phyloP scores from a whole-genome alignment of 2,797 vertebrate species.

The Crax fasciolata region DNA sequence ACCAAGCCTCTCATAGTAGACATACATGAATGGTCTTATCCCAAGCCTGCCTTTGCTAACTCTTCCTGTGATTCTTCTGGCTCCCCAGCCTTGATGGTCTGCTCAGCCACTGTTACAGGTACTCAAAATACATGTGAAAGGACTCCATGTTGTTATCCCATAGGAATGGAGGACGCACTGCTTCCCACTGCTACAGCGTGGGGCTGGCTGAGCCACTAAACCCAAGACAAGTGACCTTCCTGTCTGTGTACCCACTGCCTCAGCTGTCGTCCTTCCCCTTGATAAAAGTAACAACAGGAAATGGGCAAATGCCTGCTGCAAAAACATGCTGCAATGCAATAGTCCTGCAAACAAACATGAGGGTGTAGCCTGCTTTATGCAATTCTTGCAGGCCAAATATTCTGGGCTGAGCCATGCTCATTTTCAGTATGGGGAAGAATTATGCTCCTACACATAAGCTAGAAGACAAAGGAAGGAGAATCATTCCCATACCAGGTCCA shows the following conservation, averaged over 20 bases:
- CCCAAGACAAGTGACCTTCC: accelerated
- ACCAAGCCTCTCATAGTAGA: neutral
- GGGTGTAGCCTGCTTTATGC: neutral
- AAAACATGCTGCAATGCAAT: neutral
- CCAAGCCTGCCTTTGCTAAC: neutral
- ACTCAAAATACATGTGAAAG: accelerated
- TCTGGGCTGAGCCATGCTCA: neutral
- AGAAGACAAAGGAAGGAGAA: neutral
- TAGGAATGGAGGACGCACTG: neutral
- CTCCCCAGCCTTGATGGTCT: neutral
- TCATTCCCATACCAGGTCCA: accelerated
- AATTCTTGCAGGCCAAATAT: neutral
- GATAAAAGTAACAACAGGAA: accelerated
- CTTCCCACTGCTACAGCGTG: accelerated
- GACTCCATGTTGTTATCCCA: accelerated
- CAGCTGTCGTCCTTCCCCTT: accelerated
- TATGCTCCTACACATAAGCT: neutral
- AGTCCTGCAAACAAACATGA: neutral
- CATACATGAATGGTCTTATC: neutral
- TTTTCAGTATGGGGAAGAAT: neutral
- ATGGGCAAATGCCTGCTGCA: neutral
- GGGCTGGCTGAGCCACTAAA: neutral
- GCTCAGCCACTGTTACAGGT: neutral
- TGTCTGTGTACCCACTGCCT: neutral
- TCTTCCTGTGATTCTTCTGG: neutral